Conservation (phyloP, 2,797 vertebrate species). For the Peromyscus melanophrys region DNA sequence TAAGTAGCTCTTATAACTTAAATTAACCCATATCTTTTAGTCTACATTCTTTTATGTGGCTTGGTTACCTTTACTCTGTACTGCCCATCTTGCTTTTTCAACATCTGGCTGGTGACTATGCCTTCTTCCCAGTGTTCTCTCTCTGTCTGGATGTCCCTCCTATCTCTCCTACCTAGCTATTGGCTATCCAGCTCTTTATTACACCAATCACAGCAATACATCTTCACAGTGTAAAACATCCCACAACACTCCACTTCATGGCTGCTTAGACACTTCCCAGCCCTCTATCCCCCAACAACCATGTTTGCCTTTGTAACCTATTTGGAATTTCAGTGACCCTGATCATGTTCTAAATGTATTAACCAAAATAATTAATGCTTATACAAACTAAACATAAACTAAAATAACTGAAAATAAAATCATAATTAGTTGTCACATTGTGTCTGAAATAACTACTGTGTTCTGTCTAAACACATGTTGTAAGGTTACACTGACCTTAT, state of each 20-base stretch:
- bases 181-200: background rate
- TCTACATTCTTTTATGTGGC: background rate
- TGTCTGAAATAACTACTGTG: background rate
- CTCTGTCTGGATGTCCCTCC: background rate
- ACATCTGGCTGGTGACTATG: background rate
- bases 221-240: background rate
- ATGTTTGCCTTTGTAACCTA: background rate
- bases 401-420: background rate
- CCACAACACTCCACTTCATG: background rate
- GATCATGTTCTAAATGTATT: background rate
- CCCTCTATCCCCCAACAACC: background rate
- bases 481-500: background rate
- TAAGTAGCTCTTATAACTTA: no score
- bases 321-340: background rate
- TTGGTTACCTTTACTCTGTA: background rate
- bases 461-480: background rate
- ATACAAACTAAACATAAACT: background rate
- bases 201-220: background rate
- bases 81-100: background rate
- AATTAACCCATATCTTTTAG: no score
- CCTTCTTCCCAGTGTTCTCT: background rate
- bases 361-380: background rate
- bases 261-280: background rate
- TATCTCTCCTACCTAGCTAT: background rate
- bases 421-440: background rate